These are phyloP conservation scores for Lanius collurio DNA, from an alignment of 2,113 vertebrate genomes.

Conservation along the genomic window DNA sequence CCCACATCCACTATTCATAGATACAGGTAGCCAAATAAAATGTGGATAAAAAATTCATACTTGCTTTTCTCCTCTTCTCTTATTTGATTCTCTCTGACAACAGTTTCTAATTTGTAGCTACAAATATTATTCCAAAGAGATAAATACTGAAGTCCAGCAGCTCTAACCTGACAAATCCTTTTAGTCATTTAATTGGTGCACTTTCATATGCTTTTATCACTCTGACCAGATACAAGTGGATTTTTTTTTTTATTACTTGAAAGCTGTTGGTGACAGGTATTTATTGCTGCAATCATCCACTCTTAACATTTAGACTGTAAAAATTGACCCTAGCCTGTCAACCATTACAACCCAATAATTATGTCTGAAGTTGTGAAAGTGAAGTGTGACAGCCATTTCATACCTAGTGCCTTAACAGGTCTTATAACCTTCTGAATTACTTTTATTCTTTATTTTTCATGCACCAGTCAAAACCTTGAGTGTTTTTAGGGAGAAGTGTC, in stretches of 20 bases:
- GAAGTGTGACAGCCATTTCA: slow-evolving; percentile 28
- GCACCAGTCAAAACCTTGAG: not conserved
- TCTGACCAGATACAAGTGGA: not conserved
- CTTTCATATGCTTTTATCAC: not conserved
- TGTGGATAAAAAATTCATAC: not conserved
- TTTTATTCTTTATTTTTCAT: not conserved
- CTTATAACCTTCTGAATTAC: not conserved
- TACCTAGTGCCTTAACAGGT: not conserved
- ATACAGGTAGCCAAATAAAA: not conserved
- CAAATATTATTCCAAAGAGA: not conserved
- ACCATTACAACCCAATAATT: slow-evolving; percentile 49
- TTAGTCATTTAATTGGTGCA: not conserved
- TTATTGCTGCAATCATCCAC: slow-evolving; percentile 23
- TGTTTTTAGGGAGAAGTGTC: not conserved
- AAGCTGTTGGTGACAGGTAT: slow-evolving; percentile 32
- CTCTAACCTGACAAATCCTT: not conserved
- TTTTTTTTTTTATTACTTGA: not conserved
- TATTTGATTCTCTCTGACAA: not conserved
- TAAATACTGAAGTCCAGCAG: not conserved
- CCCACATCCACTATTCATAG: not conserved
- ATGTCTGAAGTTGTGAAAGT: slow-evolving; percentile 10
- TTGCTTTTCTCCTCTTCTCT: not conserved
- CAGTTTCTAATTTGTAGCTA: not conserved
- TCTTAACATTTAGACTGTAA: slow-evolving; percentile 40
- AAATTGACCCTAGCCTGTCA: slow-evolving; percentile 36